Evolutionary conservation across 2,888 invertebrate species (phyloP), one percentile per base, ranked within the genome.

Genomic region (Seira musarum): DNA sequence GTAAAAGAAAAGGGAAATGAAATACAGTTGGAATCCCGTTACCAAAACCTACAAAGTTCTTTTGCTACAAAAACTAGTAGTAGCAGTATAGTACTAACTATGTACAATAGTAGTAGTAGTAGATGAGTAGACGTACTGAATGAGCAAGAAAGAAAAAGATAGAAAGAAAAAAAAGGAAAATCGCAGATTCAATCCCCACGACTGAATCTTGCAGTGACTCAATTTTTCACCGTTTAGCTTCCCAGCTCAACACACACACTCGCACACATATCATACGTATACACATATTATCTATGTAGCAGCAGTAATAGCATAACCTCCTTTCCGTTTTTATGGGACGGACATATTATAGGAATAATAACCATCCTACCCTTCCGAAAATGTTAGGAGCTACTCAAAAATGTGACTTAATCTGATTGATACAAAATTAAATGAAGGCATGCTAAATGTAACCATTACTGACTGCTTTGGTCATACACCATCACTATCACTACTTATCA

Each of bases 221-320:
- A 80, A 80, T 80, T 80, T 80, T 74, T 80, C 74, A 69, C 80
- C 74, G 74, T 80, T 80, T 75, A 80, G 69, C 74, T 74, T 74
- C 49, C 30, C 22, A 40, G 60, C 74, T 69, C 78, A 53, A 65
- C 72, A 68, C 61, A 53, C 53, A 72, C 60, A 79, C 57, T 57
- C 40, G 8, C 30, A 60, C 24, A 24, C 40, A 68, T 25, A 57
- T 57, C 68, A 57, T 72, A 69, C 68, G 68, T 73, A 73, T 69
- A 80, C 64, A 73, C 63, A 73, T 73, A 65, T 24, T 68, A 49
- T 15, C 46, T 15, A 46, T 40, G 40, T 40, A 49, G 40, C 57
- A 24, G 6, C 6, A 17, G 15, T 17, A 60, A 60, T 60, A 6
- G 60, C 10, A 60, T 60, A 15, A 60, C 60, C 6, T 60, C n/a